phyloP scores from a whole-genome alignment of 1,140 invertebrate genomes.

The Diuraphis noxia region DNA sequence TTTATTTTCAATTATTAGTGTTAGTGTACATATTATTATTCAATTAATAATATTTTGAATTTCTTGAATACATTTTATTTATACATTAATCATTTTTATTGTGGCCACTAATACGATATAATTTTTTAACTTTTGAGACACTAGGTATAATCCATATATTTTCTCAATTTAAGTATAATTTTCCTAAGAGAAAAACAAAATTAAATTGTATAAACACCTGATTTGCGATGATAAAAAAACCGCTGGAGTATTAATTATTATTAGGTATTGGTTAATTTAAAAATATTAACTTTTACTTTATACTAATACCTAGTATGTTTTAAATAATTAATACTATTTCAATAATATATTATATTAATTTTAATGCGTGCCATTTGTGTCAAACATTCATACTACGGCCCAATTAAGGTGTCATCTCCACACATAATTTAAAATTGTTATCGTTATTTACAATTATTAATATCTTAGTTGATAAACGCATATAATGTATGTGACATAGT shows the following conservation, averaged over 20 bases:
- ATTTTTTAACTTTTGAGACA: not conserved
- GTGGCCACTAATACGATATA: not conserved
- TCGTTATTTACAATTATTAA: conserved; percentile 15
- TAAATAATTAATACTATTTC: not conserved
- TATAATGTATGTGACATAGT: not conserved
- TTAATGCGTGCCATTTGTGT: not conserved
- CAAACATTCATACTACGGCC: not conserved
- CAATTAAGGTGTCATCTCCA: not conserved
- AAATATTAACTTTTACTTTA: not conserved
- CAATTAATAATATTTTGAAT: not conserved
- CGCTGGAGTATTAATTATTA: not conserved
- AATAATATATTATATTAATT: not conserved
- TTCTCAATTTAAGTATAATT: not conserved
- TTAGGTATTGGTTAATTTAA: not conserved
- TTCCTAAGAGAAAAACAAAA: not conserved
- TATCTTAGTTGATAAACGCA: conserved; percentile 14
- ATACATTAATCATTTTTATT: not conserved
- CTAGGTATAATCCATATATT: not conserved
- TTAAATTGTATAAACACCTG: not conserved
- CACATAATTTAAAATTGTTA: not conserved
- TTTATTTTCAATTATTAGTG: not conserved
- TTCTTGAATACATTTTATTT: not conserved
- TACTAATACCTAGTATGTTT: not conserved
- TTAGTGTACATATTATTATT: not conserved
- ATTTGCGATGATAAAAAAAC: not conserved